Evolutionary conservation across 2,888 invertebrate species (phyloP).

Genomic region (Platynereis dumerilii): DNA sequence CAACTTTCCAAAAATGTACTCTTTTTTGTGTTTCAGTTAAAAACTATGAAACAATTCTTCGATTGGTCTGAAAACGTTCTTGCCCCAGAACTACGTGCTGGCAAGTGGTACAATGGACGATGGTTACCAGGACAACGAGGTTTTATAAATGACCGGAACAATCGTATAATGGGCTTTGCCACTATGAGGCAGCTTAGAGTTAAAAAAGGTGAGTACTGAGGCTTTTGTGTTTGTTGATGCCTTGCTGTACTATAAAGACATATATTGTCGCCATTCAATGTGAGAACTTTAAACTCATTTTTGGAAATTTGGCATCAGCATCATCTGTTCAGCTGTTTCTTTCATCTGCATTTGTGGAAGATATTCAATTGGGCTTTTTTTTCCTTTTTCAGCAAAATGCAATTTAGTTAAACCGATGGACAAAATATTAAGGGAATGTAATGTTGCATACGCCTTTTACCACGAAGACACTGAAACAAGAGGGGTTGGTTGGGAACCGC

Average conservation of each 20-base stretch:
- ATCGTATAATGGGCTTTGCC: slow-evolving; percentile 67
- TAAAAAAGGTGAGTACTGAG: slow-evolving; percentile 47
- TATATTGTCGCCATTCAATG: no score
- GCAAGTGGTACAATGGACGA: slow-evolving; percentile 66
- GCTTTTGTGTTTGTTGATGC: no score
- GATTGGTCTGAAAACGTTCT: slow-evolving; percentile 62
- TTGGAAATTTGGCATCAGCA: no score
- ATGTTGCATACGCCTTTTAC: slow-evolving; percentile 45
- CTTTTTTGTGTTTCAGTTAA: no score
- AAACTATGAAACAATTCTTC: slow-evolving; percentile 56
- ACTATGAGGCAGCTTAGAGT: slow-evolving; percentile 66
- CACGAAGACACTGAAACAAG: slow-evolving; percentile 50
- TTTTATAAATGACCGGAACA: slow-evolving; percentile 66
- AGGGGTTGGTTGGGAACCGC: slow-evolving; percentile 48
- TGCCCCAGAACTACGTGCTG: slow-evolving; percentile 60
- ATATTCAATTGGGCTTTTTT: background rate
- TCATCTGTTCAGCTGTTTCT: no score
- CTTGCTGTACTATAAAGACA: no score
- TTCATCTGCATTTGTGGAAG: no score
- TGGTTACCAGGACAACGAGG: slow-evolving; percentile 65
- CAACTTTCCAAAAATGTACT: no score
- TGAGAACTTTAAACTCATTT: no score
- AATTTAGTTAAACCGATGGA: slow-evolving; percentile 39
- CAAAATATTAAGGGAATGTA: slow-evolving; percentile 45
- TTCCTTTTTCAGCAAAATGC: slow-evolving; percentile 43